A percentile compares a stretch with the other conserved stretches of the same genome.
phyloP scores from a whole-genome alignment of 30 jellyfish, hydroid and myxozoan genomes.

The Aurelia sp. region DNA sequence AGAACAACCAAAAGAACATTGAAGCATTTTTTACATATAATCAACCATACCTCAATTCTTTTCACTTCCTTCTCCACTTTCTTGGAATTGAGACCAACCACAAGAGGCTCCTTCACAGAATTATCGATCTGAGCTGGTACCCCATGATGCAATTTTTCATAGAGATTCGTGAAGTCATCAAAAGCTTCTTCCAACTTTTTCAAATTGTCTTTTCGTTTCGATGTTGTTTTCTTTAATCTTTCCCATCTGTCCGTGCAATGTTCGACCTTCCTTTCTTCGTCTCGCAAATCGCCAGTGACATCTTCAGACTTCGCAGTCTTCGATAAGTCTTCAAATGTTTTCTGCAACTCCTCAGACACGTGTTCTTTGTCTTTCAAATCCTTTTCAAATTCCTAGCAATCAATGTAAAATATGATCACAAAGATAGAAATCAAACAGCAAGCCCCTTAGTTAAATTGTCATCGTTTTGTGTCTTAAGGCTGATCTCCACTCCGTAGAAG shows the following conservation, averaged over 20 bases:
- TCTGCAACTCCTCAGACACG: conserved; percentile 37
- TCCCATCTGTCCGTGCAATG: conserved; percentile 71
- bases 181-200: conserved; percentile 22
- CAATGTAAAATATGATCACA: neutral
- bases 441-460: no score
- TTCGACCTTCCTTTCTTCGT: conserved; percentile 57
- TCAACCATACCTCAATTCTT: conserved; percentile 64
- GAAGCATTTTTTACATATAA: neutral
- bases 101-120: conserved; percentile 58
- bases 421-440: no score
- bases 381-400: conserved; percentile 35
- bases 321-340: conserved; percentile 46
- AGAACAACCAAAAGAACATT: no score
- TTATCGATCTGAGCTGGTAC: conserved; percentile 70
- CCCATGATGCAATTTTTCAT: conserved; percentile 45
- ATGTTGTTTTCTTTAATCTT: conserved; percentile 28
- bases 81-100: conserved; percentile 70
- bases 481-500: no score
- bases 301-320: conserved; percentile 60
- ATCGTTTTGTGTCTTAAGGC: no score
- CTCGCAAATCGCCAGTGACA: conserved; percentile 64
- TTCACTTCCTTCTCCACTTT: conserved; percentile 67
- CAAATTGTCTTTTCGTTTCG: conserved; percentile 24
- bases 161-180: conserved; percentile 36
- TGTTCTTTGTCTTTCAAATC: conserved; percentile 70